Evolutionary conservation across 2,113 vertebrate species (phyloP).

Genomic region (Acrocephalus kingi): DNA sequence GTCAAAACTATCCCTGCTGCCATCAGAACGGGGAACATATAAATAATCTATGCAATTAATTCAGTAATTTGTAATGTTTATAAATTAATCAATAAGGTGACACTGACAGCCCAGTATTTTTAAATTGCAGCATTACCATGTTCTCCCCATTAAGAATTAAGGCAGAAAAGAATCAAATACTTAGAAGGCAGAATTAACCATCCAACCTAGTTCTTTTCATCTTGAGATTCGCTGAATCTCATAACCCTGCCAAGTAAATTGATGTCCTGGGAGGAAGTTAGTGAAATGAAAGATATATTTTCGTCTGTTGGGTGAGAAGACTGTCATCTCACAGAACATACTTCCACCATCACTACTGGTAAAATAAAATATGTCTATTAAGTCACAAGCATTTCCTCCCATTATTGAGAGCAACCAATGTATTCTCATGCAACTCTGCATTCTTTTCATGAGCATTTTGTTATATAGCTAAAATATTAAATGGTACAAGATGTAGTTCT

Average conservation of each 20-base stretch:
- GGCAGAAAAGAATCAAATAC: background rate
- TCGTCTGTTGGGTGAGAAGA: background rate
- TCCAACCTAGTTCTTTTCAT: background rate
- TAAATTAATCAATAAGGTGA: background rate
- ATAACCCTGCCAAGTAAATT: background rate
- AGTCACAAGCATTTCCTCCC: slow-evolving; percentile 6
- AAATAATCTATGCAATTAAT: background rate
- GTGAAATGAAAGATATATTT: background rate
- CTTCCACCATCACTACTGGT: background rate
- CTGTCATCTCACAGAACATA: background rate
- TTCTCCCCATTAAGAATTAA: background rate
- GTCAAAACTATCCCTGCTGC: background rate
- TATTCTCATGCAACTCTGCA: background rate
- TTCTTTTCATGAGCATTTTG: background rate
- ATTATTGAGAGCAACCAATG: background rate
- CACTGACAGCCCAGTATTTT: background rate
- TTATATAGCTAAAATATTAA: background rate
- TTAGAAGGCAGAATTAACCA: background rate
- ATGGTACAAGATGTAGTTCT: background rate
- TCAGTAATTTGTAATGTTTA: background rate
- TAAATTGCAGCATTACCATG: background rate
- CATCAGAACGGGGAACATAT: background rate
- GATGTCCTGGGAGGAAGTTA: background rate
- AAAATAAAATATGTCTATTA: background rate
- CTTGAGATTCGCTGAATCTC: background rate